A percentile compares a stretch with the other conserved stretches of the same genome.
Evolutionary conservation across 2,113 vertebrate species (phyloP).

Genomic region (Brachirus orientalis): DNA sequence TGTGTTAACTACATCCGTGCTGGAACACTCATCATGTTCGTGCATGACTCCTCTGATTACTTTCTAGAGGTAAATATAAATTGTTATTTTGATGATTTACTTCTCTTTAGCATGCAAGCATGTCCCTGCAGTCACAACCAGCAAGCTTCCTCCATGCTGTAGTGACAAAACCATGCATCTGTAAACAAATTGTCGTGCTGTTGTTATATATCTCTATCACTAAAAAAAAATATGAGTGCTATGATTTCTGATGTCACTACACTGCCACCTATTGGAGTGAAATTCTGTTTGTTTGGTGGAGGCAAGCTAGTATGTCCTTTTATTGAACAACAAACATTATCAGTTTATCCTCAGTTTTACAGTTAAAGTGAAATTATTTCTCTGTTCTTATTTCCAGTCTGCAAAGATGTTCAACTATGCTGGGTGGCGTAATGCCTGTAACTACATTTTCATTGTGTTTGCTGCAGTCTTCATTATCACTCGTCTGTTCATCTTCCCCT

Average conservation of each 20-base stretch:
- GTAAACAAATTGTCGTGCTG: too few relatives aligned
- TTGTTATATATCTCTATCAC: not conserved
- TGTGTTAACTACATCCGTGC: constrained; percentile 93
- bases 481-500: constrained; percentile 92
- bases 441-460: constrained; percentile 94
- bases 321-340: too few relatives aligned
- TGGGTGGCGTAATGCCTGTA: constrained; percentile 93
- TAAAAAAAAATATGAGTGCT: not conserved
- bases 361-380: not conserved
- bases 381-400: constrained; percentile 80
- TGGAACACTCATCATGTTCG: constrained; percentile 93
- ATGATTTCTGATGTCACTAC: not conserved
- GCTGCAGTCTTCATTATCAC: constrained; percentile 91
- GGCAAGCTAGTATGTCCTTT: too few relatives aligned
- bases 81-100: too few relatives aligned
- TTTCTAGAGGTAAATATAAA: constrained; percentile 87
- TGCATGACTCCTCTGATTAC: constrained; percentile 93
- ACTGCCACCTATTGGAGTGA: constrained; percentile 65
- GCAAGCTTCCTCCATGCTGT: too few relatives aligned
- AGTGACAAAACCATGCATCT: too few relatives aligned
- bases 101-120: too few relatives aligned
- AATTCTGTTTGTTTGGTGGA: not conserved
- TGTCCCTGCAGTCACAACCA: too few relatives aligned
- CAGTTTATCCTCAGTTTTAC: not conserved
- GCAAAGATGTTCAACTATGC: constrained; percentile 99